These are phyloP conservation scores for Salminus brasiliensis DNA, from an alignment of 2,113 vertebrate species.

Conservation along the genomic window DNA sequence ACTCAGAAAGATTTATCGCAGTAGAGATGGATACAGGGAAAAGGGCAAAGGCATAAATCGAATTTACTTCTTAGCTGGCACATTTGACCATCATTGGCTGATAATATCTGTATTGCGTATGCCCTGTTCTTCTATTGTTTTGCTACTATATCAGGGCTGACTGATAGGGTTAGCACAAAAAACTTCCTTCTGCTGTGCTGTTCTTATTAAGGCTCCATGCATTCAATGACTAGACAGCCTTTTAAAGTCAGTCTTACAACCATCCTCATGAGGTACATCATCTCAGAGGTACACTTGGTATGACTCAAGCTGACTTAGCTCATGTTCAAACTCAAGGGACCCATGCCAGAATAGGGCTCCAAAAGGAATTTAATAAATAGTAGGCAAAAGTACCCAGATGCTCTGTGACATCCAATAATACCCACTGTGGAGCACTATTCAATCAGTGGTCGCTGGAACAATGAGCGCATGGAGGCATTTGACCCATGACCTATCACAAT, in stretches of 20 bases:
- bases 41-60: slow-evolving; percentile 60
- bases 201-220: background rate
- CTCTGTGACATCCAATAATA: no score
- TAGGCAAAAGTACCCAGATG: no score
- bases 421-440: no score
- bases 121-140: background rate
- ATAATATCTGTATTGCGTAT: slow-evolving; percentile 20
- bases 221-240: background rate
- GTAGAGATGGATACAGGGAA: slow-evolving; percentile 32
- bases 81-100: slow-evolving; percentile 25
- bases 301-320: background rate
- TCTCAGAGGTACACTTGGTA: background rate
- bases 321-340: background rate
- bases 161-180: background rate
- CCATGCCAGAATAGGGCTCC: background rate
- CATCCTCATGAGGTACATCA: no score
- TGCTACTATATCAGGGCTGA: background rate
- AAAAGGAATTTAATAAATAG: no score
- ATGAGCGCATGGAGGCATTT: no score
- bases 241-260: background rate
- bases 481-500: no score
- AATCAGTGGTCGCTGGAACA: no score
- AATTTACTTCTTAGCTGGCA: slow-evolving; percentile 42
- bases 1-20: slow-evolving; percentile 44
- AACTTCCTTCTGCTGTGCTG: background rate